These are phyloP conservation scores for Trichonephila clavipes DNA, from an alignment of 1,140 invertebrate genomes.

Conservation along the genomic window DNA sequence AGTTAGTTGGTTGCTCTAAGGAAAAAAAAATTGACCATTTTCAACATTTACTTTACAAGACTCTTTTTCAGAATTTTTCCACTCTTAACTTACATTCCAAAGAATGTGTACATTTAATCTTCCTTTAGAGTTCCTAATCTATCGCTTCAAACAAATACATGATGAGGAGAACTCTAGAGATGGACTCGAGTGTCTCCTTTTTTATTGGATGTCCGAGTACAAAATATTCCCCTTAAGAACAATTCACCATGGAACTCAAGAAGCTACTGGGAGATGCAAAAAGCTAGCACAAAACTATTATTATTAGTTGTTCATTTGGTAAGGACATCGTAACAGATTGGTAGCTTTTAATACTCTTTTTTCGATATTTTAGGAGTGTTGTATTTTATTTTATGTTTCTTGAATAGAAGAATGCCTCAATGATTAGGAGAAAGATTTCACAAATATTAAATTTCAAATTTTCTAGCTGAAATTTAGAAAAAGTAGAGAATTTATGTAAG, in stretches of 20 bases:
- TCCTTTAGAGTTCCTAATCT: neutral
- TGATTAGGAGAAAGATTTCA: no score
- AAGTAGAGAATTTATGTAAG: no score
- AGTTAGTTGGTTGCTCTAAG: neutral
- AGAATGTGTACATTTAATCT: neutral
- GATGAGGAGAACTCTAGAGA: neutral
- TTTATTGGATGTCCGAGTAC: slow-evolving; percentile 1
- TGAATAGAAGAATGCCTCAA: neutral
- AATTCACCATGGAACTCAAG: neutral
- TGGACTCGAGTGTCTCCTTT: neutral
- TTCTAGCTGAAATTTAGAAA: neutral
- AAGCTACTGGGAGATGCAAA: neutral
- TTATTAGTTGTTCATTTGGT: neutral
- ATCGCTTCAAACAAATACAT: slow-evolving; percentile 7
- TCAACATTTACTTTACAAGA: slow-evolving; percentile 21
- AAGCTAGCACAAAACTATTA: neutral
- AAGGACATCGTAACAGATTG: neutral
- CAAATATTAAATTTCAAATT: neutral
- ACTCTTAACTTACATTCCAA: neutral
- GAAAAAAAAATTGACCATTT: neutral
- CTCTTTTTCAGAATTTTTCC: neutral
- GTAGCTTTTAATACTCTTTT: slow-evolving; percentile 1
- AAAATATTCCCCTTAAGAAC: neutral
- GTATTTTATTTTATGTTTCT: neutral
- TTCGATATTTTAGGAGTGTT: neutral